These are phyloP conservation scores for Scytalopus superciliaris DNA, from an alignment of 2,113 vertebrate species.

Conservation along the genomic window DNA sequence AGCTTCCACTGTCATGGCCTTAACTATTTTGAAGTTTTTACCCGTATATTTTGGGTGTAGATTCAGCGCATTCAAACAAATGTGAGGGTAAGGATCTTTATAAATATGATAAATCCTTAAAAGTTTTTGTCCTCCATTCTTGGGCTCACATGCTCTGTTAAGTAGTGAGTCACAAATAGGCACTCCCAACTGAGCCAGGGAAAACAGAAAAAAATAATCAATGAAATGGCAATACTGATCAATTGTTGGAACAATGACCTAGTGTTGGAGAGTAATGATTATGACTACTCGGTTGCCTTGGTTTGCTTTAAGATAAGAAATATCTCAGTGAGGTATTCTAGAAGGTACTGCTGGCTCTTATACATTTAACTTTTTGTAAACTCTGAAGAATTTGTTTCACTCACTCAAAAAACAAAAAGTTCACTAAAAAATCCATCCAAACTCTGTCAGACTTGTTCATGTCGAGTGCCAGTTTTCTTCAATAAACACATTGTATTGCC, in stretches of 20 bases:
- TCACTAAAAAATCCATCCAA: background rate
- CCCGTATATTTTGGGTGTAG: background rate
- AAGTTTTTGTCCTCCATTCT: background rate
- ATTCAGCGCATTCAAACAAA: background rate
- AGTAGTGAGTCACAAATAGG: background rate
- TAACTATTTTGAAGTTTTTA: background rate
- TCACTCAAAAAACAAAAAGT: background rate
- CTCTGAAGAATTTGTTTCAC: background rate
- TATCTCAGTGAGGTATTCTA: background rate
- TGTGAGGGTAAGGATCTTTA: background rate
- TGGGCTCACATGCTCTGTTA: background rate
- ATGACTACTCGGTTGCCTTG: background rate
- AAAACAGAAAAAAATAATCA: background rate
- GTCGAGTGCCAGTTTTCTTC: background rate
- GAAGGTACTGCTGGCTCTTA: background rate
- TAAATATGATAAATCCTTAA: background rate
- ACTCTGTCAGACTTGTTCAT: background rate
- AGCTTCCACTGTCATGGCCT: accelerated
- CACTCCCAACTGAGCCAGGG: background rate
- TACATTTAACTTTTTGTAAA: background rate
- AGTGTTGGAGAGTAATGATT: background rate
- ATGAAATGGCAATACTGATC: background rate
- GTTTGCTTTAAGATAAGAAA: background rate
- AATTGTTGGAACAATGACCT: background rate
- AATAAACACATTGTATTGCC: background rate